Percentiles rank a stretch among this genome's conserved stretches.
Conservation (phyloP, 1,140 invertebrate genomes). For the Neodiprion pinetum region DNA sequence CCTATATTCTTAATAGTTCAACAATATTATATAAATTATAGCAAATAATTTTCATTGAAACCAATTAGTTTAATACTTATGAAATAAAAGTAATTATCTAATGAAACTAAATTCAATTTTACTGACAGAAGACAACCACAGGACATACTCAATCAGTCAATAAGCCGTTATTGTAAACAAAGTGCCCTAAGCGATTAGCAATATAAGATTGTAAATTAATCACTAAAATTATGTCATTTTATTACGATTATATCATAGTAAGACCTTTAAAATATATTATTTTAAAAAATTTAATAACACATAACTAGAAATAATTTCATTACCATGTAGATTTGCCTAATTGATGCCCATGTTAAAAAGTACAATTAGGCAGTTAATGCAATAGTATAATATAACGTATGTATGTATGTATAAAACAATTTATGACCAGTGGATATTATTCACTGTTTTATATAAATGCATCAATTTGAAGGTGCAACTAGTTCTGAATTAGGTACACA, state of each 20-base stretch:
- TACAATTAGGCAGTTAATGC: too few species aligned
- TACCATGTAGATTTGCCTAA: too few species aligned
- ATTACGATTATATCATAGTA: background rate
- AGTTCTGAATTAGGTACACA: too few species aligned
- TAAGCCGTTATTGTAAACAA: background rate
- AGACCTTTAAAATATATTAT: background rate
- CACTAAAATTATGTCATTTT: constrained; percentile 2
- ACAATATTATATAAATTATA: background rate
- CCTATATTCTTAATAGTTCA: background rate
- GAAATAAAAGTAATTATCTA: background rate
- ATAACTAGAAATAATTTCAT: too few species aligned
- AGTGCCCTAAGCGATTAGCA: background rate
- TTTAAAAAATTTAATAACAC: background rate
- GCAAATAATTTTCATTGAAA: background rate
- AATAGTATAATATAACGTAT: too few species aligned
- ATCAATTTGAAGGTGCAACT: too few species aligned
- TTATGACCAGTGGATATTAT: too few species aligned
- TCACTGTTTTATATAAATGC: too few species aligned
- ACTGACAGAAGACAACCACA: background rate
- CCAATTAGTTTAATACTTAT: background rate
- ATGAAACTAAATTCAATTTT: background rate
- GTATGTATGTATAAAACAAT: too few species aligned
- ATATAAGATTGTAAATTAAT: background rate
- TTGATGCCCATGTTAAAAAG: too few species aligned
- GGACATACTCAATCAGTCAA: background rate